A percentile compares a stretch with the other conserved stretches of the same genome.
Conservation (phyloP, 2,888 invertebrate genomes). For the Lepetodrilus schrolli region DNA sequence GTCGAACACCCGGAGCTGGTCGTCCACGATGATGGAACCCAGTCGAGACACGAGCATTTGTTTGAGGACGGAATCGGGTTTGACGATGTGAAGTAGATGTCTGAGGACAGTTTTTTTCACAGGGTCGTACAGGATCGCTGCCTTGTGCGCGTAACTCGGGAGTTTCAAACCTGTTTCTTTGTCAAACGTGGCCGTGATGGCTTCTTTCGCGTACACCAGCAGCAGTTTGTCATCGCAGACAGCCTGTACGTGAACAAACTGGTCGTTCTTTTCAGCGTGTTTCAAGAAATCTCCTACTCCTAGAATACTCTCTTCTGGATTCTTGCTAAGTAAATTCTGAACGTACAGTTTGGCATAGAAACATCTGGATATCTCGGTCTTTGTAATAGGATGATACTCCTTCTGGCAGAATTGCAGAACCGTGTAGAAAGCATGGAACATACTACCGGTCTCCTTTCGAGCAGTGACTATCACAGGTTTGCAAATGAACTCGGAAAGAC, state of each 20-base stretch:
- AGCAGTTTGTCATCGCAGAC: conserved; percentile 47
- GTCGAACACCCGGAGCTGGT: conserved; percentile 49
- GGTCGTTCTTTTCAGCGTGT: conserved; percentile 46
- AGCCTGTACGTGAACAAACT: conserved; percentile 50
- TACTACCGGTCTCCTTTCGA: conserved; percentile 29
- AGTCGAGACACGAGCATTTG: conserved; percentile 47
- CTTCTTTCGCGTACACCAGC: conserved; percentile 55
- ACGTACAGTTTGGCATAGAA: conserved; percentile 47
- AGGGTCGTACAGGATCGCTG: conserved; percentile 58
- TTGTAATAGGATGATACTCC: conserved; percentile 23
- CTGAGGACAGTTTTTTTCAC: conserved; percentile 46
- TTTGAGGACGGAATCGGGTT: conserved; percentile 45
- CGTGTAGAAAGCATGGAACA: conserved; percentile 46
- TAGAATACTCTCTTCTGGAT: conserved; percentile 35
- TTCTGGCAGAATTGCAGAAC: conserved; percentile 51
- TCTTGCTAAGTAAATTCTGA: conserved; percentile 38
- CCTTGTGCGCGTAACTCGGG: conserved; percentile 51
- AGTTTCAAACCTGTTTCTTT: conserved; percentile 49
- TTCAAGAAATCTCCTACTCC: conserved; percentile 49
- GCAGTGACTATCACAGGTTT: conserved; percentile 45
- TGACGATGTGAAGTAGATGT: conserved; percentile 50
- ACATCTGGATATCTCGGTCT: conserved; percentile 42
- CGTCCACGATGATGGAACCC: conserved; percentile 52
- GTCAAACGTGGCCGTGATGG: conserved; percentile 48
- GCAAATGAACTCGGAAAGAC: conserved; percentile 53